Conservation (phyloP, 2,888 invertebrate genomes). For the Fragum fragum region DNA sequence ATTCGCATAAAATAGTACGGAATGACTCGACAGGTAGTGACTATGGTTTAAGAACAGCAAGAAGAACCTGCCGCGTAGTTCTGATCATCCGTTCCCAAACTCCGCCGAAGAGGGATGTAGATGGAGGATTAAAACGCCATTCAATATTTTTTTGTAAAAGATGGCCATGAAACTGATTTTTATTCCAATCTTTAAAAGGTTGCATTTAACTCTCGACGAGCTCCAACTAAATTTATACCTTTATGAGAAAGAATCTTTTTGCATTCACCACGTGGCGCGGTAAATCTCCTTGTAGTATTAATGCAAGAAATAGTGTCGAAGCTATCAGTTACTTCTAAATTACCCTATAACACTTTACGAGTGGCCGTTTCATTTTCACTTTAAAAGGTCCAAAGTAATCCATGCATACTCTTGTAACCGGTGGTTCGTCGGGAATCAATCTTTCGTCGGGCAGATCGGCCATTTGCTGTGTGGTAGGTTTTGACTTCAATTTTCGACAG, state of each 20-base stretch:
- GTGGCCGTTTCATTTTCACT: constrained; percentile 51
- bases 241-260: neutral
- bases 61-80: neutral
- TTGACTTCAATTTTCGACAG: constrained; percentile 31
- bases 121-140: neutral
- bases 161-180: neutral
- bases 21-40: constrained; percentile 53
- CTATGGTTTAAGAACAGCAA: constrained; percentile 50
- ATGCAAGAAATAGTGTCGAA: neutral
- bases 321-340: neutral
- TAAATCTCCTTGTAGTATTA: neutral
- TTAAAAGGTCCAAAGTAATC: constrained; percentile 70
- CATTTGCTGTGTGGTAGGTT: constrained; percentile 47
- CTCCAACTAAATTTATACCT: neutral
- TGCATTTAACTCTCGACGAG: too few species aligned
- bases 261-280: neutral
- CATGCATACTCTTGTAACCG: constrained; percentile 54
- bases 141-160: neutral
- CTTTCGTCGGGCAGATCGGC: constrained; percentile 33
- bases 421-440: constrained; percentile 31
- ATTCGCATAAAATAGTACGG: too few species aligned
- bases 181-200: too few species aligned
- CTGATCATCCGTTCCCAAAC: neutral
- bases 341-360: constrained; percentile 61
- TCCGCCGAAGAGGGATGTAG: neutral